Evolutionary conservation across 2,888 invertebrate genomes (phyloP).

Genomic region (Dasysyrphus albostriatus): DNA sequence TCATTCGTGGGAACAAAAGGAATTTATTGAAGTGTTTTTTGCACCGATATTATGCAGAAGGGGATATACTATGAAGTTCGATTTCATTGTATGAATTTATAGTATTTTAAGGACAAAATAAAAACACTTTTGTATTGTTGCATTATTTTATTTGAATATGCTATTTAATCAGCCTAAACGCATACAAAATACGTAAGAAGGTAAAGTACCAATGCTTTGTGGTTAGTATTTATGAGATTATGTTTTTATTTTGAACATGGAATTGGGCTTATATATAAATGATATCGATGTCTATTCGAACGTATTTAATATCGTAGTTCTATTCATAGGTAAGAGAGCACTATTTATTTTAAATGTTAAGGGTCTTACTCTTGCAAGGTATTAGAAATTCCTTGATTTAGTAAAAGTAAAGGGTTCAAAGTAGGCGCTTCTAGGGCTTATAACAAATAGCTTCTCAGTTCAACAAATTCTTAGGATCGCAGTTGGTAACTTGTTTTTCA

Average conservation of each 20-base stretch:
- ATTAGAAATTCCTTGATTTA: background rate
- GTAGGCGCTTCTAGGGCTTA: background rate
- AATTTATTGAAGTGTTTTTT: conserved; percentile 72
- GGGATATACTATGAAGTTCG: conserved; percentile 25
- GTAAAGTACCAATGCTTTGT: background rate
- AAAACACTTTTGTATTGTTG: conserved; percentile 37
- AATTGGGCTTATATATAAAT: conserved; percentile 37
- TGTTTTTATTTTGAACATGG: conserved; percentile 29
- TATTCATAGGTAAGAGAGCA: background rate
- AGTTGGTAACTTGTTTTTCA: background rate
- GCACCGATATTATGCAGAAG: conserved; percentile 42
- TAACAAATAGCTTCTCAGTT: background rate
- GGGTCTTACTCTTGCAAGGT: background rate
- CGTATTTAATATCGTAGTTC: background rate
- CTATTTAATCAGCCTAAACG: conserved; percentile 55
- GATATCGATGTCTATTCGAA: background rate
- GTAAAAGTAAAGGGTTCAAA: background rate
- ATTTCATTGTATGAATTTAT: conserved; percentile 50
- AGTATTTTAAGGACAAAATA: conserved; percentile 36
- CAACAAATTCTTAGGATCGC: background rate
- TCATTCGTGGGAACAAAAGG: conserved; percentile 59
- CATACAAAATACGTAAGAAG: background rate
- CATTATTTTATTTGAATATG: conserved; percentile 32
- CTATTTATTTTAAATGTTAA: background rate
- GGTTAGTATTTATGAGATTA: background rate